Conservation (phyloP, 2,888 invertebrate genomes). For the Machimus rusticus region DNA sequence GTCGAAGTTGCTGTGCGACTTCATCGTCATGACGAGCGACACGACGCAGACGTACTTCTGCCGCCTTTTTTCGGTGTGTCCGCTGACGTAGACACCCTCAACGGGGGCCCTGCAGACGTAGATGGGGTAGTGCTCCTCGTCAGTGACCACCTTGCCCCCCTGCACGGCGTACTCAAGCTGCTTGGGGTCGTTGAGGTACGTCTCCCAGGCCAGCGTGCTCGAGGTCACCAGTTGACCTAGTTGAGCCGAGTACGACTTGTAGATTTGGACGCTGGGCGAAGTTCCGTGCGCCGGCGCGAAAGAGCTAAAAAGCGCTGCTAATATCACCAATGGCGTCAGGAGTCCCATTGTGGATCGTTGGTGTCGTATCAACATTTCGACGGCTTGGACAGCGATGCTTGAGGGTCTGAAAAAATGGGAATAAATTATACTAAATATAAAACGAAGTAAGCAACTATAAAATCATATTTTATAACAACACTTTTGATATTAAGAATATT, state of each 20-base stretch:
- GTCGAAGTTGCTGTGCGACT: constrained; percentile 71
- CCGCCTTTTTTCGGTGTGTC: constrained; percentile 65
- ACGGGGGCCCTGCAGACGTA: constrained; percentile 79
- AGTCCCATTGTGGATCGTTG: background rate
- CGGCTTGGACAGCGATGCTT: background rate
- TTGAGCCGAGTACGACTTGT: constrained; percentile 57
- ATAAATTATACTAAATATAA: too few species aligned
- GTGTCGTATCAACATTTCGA: constrained; percentile 1
- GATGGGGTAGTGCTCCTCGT: constrained; percentile 64
- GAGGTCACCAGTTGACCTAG: constrained; percentile 78
- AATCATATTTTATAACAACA: background rate
- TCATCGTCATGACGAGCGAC: constrained; percentile 68
- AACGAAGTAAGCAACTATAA: too few species aligned
- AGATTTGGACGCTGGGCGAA: constrained; percentile 57
- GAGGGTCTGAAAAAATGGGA: background rate
- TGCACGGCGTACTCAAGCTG: constrained; percentile 72
- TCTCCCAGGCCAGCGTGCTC: constrained; percentile 80
- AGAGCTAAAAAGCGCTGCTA: constrained; percentile 32
- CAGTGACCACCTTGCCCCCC: constrained; percentile 66
- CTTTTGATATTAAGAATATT: too few species aligned
- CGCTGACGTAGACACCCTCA: constrained; percentile 77
- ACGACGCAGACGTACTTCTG: constrained; percentile 73
- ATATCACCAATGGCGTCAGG: constrained; percentile 8
- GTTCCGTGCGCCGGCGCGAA: constrained; percentile 50
- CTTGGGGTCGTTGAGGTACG: constrained; percentile 63